A percentile compares a stretch with the other conserved stretches of the same genome.
phyloP scores from a whole-genome alignment of 2,888 invertebrate genomes.

The Diaperis boleti region DNA sequence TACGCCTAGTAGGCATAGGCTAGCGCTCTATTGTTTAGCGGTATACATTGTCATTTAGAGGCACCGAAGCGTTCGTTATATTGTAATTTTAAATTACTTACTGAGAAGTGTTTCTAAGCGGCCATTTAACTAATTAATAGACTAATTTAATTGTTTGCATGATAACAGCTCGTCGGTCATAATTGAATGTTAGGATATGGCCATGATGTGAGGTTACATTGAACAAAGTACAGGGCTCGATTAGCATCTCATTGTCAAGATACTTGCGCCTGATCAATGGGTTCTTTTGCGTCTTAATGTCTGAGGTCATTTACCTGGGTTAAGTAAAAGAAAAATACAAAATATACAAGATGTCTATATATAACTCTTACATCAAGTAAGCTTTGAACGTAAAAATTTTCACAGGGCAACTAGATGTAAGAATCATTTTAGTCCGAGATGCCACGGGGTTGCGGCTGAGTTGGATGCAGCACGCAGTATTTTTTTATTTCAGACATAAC shows the following conservation, averaged over 20 bases:
- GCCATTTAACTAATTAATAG: slow-evolving; percentile 19
- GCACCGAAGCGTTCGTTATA: slow-evolving; percentile 3
- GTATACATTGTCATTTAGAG: slow-evolving; percentile 1
- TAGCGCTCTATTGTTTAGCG: slow-evolving; percentile 8
- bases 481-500: too few relatives aligned
- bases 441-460: too few relatives aligned
- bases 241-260: neutral
- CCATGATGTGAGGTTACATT: slow-evolving; percentile 1
- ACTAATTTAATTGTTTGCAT: slow-evolving; percentile 19
- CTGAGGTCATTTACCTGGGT: slow-evolving; percentile 8
- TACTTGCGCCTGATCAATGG: neutral
- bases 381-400: too few relatives aligned
- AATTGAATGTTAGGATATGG: slow-evolving; percentile 15
- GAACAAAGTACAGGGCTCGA: slow-evolving; percentile 11
- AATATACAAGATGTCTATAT: too few relatives aligned
- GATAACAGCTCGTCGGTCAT: slow-evolving; percentile 9
- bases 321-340: too few relatives aligned
- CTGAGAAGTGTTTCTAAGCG: slow-evolving; percentile 10
- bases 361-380: too few relatives aligned
- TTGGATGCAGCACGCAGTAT: too few relatives aligned
- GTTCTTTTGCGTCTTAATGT: neutral
- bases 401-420: too few relatives aligned
- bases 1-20: neutral
- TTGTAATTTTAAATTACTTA: slow-evolving; percentile 16
- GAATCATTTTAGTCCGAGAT: too few relatives aligned